Base-by-base conservation (phyloP, 35 echinoderm and acorn worm genomes). In the Ophioderma brevispina region DNA sequence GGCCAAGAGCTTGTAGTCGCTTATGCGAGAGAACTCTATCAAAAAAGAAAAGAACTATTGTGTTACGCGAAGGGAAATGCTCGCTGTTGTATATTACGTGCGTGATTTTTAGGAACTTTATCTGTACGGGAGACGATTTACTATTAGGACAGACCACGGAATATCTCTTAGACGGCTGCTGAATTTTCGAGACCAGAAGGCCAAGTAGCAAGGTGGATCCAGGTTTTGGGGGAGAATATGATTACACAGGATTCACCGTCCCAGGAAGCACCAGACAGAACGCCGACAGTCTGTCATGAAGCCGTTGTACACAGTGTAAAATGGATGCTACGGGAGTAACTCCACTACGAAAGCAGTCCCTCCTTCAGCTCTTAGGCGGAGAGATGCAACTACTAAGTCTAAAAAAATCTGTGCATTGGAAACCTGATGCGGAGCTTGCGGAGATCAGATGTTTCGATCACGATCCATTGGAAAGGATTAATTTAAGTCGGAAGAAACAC, bases 201-300 rank as follows among this genome's bases (percentile, higher is more conserved):
- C 1, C 90, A 92, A 31, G 49, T 86, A 64, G 90, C 90, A 5
- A 50, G 90, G 36, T 92, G 83, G 90, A 77, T 92, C 11, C 64
- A 80, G 38, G 31, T 77, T 19, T 21, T 91, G n/a, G n/a, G 17
- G 56, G 52, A 2, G 33, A 80, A 31, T 87, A 76, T 82, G 85
- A 92, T 4, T 88, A 87, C 76, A 39, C 39, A 1, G 81, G 70
- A 40, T 2, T 40, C 14, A 40, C 38, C 50, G 55, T 84, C 17
- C 76, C 91, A 25, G 91, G 85, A 0, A 46, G 77, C 13, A 41
- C 25, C 17, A 82, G 80, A 32, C 33, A 10, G 23, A 91, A 91
- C 84, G 90, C 89, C n/a, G 82, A 92, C 34, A 39, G 43, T 32
- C 23, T 92, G 38, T 92, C 75, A 36, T 33, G 82, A 38, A 13